Evolutionary conservation across 2,797 vertebrate species (phyloP).

Genomic region (Brachyrhaphis roseni): DNA sequence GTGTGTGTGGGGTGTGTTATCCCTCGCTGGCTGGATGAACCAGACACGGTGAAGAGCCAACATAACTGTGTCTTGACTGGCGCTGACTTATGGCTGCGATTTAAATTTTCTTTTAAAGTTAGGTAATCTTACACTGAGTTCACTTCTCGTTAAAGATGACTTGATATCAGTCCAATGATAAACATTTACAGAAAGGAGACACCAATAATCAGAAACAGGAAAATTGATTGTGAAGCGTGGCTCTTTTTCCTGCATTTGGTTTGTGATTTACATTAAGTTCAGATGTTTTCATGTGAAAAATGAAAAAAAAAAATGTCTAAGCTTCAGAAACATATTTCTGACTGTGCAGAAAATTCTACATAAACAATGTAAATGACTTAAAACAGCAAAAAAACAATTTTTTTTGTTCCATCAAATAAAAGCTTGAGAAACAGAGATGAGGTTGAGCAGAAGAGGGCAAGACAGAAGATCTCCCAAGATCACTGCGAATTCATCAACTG

Average conservation of each 20-base stretch:
- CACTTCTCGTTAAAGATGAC: neutral
- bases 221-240: conserved; percentile 83
- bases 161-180: neutral
- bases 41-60: conserved; percentile 22
- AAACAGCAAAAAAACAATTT: neutral
- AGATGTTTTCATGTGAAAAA: neutral
- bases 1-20: conserved; percentile 61
- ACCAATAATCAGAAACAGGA: conserved; percentile 46
- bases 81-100: conserved; percentile 22
- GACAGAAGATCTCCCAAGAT: conserved; percentile 78
- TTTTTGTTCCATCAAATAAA: conserved; percentile 2
- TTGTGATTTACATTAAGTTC: neutral
- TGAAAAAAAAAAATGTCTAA: neutral
- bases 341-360: neutral
- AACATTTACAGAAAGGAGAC: conserved; percentile 62
- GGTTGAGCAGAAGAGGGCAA: conserved; percentile 68
- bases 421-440: conserved; percentile 52
- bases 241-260: conserved; percentile 82
- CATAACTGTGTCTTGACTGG: conserved; percentile 13
- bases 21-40: conserved; percentile 80
- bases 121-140: neutral
- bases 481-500: conserved; percentile 34
- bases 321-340: neutral
- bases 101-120: neutral
- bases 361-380: neutral